A percentile compares a stretch with the other conserved stretches of the same genome.
Evolutionary conservation across 2,888 invertebrate genomes (phyloP).

Genomic region (Macrophya annulata): DNA sequence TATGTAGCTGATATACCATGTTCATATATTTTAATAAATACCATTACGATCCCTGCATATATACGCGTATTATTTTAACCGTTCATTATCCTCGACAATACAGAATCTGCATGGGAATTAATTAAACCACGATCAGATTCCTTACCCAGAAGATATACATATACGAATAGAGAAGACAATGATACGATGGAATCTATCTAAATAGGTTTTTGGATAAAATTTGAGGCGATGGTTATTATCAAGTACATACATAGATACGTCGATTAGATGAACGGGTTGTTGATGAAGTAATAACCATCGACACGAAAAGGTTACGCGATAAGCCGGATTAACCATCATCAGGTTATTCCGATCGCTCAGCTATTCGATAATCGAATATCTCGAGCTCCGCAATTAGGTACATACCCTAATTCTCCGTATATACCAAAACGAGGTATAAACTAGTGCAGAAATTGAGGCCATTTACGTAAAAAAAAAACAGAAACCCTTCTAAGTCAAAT

Average conservation of each 20-base stretch:
- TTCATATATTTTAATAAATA: neutral
- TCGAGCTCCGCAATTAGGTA: neutral
- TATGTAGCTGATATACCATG: neutral
- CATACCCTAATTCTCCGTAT: neutral
- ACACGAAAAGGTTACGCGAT: constrained; percentile 24
- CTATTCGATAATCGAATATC: constrained; percentile 3
- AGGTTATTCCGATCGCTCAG: constrained; percentile 34
- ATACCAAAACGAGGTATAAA: neutral
- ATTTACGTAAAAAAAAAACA: too few relatives aligned
- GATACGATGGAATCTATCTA: constrained; percentile 15
- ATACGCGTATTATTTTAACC: neutral
- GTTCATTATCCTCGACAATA: constrained; percentile 1
- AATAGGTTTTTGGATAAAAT: neutral
- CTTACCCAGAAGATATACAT: neutral
- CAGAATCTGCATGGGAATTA: constrained; percentile 1
- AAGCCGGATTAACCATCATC: constrained; percentile 43
- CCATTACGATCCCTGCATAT: neutral
- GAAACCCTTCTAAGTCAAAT: too few relatives aligned
- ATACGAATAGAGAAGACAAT: neutral
- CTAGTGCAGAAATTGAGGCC: neutral
- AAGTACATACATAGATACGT: neutral
- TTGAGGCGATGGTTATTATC: neutral
- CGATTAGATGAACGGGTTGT: neutral
- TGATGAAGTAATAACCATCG: constrained; percentile 16
- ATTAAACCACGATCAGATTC: constrained; percentile 29